Percentiles rank a stretch among this genome's conserved stretches.
Conservation (phyloP, 2,113 vertebrate species). For the Struthio camelus region DNA sequence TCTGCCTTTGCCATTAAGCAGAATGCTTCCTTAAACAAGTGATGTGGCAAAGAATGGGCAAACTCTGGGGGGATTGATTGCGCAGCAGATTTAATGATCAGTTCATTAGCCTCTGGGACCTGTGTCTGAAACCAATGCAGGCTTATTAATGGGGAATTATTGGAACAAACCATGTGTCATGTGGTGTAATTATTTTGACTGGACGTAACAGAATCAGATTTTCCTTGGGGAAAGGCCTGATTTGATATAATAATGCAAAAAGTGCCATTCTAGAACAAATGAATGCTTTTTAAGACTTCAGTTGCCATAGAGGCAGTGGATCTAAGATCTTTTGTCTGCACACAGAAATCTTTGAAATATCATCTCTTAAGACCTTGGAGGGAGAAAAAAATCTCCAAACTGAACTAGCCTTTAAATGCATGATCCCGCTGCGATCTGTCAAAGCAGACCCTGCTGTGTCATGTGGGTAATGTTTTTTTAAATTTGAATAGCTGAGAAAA, state of each 20-base stretch:
- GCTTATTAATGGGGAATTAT: constrained; percentile 68
- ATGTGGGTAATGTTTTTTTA: constrained; percentile 24
- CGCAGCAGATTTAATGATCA: constrained; percentile 65
- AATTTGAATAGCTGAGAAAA: constrained; percentile 34
- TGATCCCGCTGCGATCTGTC: constrained; percentile 21
- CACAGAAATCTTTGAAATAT: constrained; percentile 15
- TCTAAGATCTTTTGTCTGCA: constrained; percentile 29
- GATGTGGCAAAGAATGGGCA: background rate
- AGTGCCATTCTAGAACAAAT: constrained; percentile 66
- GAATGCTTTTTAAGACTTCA: constrained; percentile 51
- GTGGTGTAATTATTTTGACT: constrained; percentile 46
- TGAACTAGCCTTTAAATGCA: constrained; percentile 6
- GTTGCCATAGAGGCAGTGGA: constrained; percentile 52
- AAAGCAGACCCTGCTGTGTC: constrained; percentile 9
- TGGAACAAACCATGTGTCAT: constrained; percentile 54
- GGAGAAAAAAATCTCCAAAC: background rate
- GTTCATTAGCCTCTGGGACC: constrained; percentile 68
- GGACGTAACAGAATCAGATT: constrained; percentile 54
- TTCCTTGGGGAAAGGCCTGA: constrained; percentile 62
- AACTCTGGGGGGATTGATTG: constrained; percentile 52
- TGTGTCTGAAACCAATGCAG: constrained; percentile 38
- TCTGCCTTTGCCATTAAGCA: background rate
- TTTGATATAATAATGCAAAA: constrained; percentile 60
- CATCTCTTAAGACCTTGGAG: background rate
- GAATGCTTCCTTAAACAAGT: constrained; percentile 39